phyloP scores from a whole-genome alignment of 2,113 vertebrate genomes.

The Helogale parvula region DNA sequence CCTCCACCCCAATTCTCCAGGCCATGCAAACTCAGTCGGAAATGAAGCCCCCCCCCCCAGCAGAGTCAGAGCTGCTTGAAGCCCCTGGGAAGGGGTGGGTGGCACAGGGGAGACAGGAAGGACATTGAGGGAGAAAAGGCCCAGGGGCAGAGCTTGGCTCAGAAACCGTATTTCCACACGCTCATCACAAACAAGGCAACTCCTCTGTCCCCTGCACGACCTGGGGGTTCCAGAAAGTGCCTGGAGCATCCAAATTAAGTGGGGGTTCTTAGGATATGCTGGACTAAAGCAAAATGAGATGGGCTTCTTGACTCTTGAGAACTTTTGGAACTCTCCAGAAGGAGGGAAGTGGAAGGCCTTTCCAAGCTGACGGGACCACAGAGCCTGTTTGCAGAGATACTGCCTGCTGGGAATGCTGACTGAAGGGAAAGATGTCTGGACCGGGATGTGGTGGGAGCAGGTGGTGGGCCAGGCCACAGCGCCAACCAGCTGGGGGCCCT shows the following conservation, averaged over 20 bases:
- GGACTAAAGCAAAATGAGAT: neutral
- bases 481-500: neutral
- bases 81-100: neutral
- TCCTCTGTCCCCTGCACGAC: neutral
- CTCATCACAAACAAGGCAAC: neutral
- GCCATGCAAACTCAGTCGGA: neutral
- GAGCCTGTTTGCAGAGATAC: fast-evolving
- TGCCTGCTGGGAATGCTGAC: neutral
- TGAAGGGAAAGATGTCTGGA: neutral
- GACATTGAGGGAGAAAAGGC: neutral
- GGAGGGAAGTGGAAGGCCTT: neutral
- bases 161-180: neutral
- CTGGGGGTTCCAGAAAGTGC: neutral
- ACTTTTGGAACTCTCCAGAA: neutral
- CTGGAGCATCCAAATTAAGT: neutral
- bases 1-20: neutral
- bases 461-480: neutral
- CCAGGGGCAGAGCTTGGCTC: neutral
- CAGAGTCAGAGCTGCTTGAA: neutral
- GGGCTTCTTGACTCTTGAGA: neutral
- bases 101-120: neutral
- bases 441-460: neutral
- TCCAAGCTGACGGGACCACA: fast-evolving
- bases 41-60: neutral
- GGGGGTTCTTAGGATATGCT: neutral